Percentiles rank a stretch among this genome's conserved stretches.
These are phyloP conservation scores for Centropus bengalensis DNA, from an alignment of 2,113 vertebrate species.

Conservation along the genomic window DNA sequence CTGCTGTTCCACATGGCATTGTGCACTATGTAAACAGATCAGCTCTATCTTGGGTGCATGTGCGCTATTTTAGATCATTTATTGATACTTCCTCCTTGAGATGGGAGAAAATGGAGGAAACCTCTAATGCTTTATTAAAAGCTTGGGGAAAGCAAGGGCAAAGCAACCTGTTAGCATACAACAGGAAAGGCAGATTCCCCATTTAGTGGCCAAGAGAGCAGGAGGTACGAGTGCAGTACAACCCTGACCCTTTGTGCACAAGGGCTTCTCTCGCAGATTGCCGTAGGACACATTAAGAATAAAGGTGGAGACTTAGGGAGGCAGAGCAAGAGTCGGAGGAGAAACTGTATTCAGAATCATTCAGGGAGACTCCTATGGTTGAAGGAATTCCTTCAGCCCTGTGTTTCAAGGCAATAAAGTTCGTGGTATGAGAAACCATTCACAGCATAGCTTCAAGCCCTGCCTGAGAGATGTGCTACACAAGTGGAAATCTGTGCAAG, in stretches of 20 bases:
- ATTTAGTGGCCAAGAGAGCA: not conserved
- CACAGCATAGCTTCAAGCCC: not conserved
- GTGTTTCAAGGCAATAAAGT: not conserved
- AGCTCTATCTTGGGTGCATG: not conserved
- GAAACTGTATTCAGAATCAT: not conserved
- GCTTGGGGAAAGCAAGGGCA: not conserved
- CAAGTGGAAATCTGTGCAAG: not conserved
- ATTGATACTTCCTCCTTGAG: not conserved
- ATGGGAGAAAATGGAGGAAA: not conserved
- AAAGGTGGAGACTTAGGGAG: not conserved
- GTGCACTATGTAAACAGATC: not conserved
- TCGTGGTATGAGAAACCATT: not conserved
- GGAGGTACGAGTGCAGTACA: not conserved
- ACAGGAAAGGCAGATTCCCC: not conserved
- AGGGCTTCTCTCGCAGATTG: not conserved
- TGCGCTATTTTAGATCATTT: not conserved
- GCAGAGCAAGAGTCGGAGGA: not conserved
- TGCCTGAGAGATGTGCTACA: not conserved
- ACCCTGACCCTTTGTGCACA: not conserved
- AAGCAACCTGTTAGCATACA: not conserved
- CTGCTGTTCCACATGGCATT: not conserved
- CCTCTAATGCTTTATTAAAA: not conserved
- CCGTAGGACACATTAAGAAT: not conserved
- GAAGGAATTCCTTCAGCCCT: not conserved
- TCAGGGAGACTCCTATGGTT: not conserved